Evolutionary conservation across 2,888 invertebrate genomes (phyloP).

Genomic region (Diarsia mendica): DNA sequence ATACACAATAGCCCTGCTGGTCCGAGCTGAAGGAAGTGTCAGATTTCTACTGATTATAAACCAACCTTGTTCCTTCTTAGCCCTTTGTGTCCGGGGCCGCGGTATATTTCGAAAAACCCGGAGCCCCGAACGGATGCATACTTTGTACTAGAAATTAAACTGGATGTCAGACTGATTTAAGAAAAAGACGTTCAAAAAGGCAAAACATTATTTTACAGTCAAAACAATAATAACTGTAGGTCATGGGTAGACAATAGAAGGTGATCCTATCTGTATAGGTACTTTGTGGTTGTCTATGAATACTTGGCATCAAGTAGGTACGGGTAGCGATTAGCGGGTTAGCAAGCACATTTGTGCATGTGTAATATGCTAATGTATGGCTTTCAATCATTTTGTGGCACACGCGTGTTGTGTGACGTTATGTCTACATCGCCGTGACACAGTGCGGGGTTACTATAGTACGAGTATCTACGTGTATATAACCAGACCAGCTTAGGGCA

Average conservation of each 20-base stretch:
- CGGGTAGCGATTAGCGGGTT: constrained; percentile 6
- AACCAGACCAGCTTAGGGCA: not conserved
- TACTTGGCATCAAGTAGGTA: not conserved
- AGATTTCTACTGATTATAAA: too few relatives aligned
- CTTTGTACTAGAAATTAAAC: too few relatives aligned
- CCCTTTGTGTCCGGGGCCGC: too few relatives aligned
- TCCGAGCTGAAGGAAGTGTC: too few relatives aligned
- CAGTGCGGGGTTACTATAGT: constrained; percentile 4
- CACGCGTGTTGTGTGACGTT: constrained; percentile 13
- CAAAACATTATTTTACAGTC: not conserved
- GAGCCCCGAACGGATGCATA: too few relatives aligned
- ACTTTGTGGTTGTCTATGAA: not conserved
- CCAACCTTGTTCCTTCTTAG: too few relatives aligned
- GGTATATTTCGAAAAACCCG: too few relatives aligned
- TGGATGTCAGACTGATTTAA: not conserved
- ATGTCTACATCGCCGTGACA: constrained; percentile 30
- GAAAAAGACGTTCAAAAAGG: not conserved
- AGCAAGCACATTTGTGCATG: constrained; percentile 1
- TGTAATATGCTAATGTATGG: constrained; percentile 27
- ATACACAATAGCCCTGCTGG: too few relatives aligned
- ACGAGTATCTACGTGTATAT: constrained; percentile 3
- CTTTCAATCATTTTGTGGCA: constrained; percentile 52
- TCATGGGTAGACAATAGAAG: not conserved
- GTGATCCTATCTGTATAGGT: not conserved
- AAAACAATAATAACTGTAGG: not conserved